A percentile compares a stretch with the other conserved stretches of the same genome.
These are phyloP conservation scores for Bacillus rossius DNA, from an alignment of 1,140 invertebrate species.

Conservation along the genomic window DNA sequence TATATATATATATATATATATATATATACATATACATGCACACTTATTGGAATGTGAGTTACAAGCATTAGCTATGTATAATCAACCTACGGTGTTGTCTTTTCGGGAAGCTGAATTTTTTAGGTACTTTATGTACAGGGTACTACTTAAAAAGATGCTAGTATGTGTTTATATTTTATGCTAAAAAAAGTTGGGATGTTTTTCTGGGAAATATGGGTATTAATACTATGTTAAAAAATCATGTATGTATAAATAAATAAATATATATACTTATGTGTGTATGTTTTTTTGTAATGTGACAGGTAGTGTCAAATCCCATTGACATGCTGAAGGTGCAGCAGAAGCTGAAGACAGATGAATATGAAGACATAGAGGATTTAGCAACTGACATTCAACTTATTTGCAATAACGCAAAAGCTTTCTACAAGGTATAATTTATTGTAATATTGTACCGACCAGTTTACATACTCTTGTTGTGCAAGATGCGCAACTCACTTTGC, in stretches of 20 bases:
- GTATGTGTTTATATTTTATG: too few relatives aligned
- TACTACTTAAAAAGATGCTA: too few relatives aligned
- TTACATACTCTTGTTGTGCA: not conserved
- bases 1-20: not conserved
- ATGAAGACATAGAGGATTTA: constrained; percentile 84
- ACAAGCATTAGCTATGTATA: too few relatives aligned
- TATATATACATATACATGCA: not conserved
- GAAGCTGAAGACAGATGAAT: constrained; percentile 93
- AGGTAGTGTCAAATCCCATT: constrained; percentile 86
- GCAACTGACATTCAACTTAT: constrained; percentile 81
- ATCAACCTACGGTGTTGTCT: too few relatives aligned
- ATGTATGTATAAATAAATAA: not conserved
- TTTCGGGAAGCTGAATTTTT: too few relatives aligned
- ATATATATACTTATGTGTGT: too few relatives aligned
- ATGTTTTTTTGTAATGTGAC: not conserved
- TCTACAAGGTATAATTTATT: constrained; percentile 67
- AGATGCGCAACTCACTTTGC: not conserved
- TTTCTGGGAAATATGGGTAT: too few relatives aligned
- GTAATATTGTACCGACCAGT: not conserved
- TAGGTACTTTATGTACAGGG: too few relatives aligned
- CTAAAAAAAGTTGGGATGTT: not conserved
- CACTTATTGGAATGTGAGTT: not conserved
- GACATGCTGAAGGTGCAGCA: constrained; percentile 93
- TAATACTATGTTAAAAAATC: too few relatives aligned
- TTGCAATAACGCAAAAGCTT: constrained; percentile 86